Base-by-base conservation (phyloP, 1,140 invertebrate species). In the Euglossa dilemma region DNA sequence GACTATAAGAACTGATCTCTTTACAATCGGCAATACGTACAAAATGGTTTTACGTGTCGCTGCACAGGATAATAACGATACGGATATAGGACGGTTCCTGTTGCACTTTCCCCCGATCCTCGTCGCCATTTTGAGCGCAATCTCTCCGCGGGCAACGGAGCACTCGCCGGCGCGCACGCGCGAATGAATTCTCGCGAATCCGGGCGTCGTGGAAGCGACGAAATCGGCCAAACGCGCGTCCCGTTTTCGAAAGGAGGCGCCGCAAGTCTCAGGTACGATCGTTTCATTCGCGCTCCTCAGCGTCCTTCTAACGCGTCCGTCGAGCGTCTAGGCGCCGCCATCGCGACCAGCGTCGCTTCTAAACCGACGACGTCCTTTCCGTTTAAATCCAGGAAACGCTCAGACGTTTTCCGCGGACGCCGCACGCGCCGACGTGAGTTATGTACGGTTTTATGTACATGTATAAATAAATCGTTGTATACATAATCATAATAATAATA, bases 11-110 rank as follows among this genome's bases (percentile, higher is more conserved):
- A 90, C 87, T 83, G 81, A 90, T 83, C 79, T 87, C 75, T 88
- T 81, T 90, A 91, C 80, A 90, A 85, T 91, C 76, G 91, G 85
- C 87, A 50, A 71, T 91, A 86, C 76, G 85, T 90, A 90, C 85
- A 86, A 89, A 87, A 89, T 82, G 59, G 73, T 81, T 86, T 84
- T 59, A 79, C 67, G 69, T 73, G 59, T 80, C 52, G 80, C 57
- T 76, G 79, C 78, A 86, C 57, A 79, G 67, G 66, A 89, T 71
- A 87, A 59, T 84, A 83, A 76, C 63, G 78, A 79, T 81, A 88
- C 67, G 45, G 66, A 57, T 80, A 70, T 71, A 86, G 90, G 88
- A 89, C 89, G 90, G 89, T 85, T 89, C 72, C 69, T 83, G 72
- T 82, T 47, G 71, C 80, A 70, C 52, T 85, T 84, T 25, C 36